A percentile compares a stretch with the other conserved stretches of the same genome.
These are phyloP conservation scores for Mamestra brassicae DNA, from an alignment of 2,888 invertebrate genomes.

Conservation along the genomic window DNA sequence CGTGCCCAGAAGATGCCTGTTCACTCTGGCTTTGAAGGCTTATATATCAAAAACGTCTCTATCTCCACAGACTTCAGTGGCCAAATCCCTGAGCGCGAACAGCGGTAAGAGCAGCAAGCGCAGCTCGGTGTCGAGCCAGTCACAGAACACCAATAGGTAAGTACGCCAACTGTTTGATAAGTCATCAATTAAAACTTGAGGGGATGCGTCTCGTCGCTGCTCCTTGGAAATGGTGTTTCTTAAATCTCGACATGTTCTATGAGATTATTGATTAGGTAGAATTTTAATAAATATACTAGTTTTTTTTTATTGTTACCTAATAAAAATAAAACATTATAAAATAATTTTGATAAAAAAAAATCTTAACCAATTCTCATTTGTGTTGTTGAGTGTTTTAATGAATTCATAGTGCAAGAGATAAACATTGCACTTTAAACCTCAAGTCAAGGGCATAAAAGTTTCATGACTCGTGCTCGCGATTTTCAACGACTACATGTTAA, in stretches of 20 bases:
- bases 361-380: no score
- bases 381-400: no score
- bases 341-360: no score
- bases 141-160: slow-evolving; percentile 87
- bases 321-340: no score
- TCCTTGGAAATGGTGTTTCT: slow-evolving; percentile 11
- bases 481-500: neutral
- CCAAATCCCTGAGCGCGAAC: slow-evolving; percentile 85
- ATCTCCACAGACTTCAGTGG: slow-evolving; percentile 84
- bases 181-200: slow-evolving; percentile 47
- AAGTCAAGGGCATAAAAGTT: neutral
- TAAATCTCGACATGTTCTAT: slow-evolving; percentile 12
- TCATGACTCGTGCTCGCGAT: no score
- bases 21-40: no score
- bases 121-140: slow-evolving; percentile 87
- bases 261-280: no score
- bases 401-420: no score
- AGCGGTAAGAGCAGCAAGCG: slow-evolving; percentile 88
- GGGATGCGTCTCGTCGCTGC: slow-evolving; percentile 1
- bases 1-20: no score
- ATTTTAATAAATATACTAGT: no score
- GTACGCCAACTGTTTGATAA: slow-evolving; percentile 65
- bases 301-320: no score
- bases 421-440: neutral
- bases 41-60: neutral